Evolutionary conservation across 2,888 invertebrate species (phyloP).

Genomic region (Cancer borealis): DNA sequence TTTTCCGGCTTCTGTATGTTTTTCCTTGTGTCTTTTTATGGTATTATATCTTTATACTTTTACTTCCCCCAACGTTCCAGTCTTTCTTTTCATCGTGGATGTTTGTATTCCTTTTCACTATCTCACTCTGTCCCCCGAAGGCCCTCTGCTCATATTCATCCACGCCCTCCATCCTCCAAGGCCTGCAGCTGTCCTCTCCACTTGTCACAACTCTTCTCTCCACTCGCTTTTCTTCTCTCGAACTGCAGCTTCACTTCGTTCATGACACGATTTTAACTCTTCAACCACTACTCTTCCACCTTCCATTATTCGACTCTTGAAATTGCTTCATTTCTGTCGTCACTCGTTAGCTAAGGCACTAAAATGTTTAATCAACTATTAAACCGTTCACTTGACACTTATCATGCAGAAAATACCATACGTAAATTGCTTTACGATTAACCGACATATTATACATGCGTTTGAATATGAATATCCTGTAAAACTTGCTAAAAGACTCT

Average conservation of each 20-base stretch:
- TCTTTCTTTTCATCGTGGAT: neutral
- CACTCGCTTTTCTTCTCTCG: slow-evolving; percentile 8
- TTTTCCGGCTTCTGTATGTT: neutral
- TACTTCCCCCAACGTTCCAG: neutral
- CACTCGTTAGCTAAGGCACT: neutral
- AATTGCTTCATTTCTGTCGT: neutral
- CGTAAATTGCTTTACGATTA: neutral
- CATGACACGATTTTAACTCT: neutral
- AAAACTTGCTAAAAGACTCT: neutral
- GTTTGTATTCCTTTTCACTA: slow-evolving; percentile 34
- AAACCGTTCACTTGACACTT: neutral
- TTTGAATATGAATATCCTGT: neutral
- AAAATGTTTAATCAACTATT: neutral
- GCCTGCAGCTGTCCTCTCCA: slow-evolving; percentile 21
- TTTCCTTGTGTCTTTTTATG: neutral
- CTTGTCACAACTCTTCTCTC: neutral
- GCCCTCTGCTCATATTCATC: neutral
- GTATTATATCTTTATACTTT: slow-evolving; percentile 17
- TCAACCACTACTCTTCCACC: neutral
- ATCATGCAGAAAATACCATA: neutral
- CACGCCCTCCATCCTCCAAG: neutral
- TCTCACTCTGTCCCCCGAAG: neutral
- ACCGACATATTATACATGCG: neutral
- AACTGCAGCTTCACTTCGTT: neutral
- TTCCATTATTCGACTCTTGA: neutral